phyloP scores from a whole-genome alignment of 1,140 invertebrate species.

The Diorhabda sublineata region DNA sequence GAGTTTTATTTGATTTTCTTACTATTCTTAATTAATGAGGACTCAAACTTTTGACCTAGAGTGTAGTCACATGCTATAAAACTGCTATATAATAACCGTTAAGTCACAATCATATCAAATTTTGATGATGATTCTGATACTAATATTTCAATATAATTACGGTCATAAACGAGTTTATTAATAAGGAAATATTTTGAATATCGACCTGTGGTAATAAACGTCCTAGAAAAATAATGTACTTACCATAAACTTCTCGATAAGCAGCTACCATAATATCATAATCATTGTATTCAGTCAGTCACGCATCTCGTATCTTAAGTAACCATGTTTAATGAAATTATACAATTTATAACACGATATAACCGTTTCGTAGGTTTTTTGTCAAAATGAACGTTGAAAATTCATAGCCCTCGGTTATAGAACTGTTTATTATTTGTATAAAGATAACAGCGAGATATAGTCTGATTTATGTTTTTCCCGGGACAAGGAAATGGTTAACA shows the following conservation, averaged over 20 bases:
- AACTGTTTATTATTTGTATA: constrained; percentile 43
- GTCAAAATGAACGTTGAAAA: constrained; percentile 28
- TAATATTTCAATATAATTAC: no score
- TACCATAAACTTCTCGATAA: constrained; percentile 1
- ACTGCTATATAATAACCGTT: no score
- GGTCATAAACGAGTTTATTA: no score
- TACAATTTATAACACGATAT: constrained; percentile 42
- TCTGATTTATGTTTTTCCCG: constrained; percentile 35
- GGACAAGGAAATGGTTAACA: constrained; percentile 18
- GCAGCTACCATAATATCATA: constrained; percentile 20
- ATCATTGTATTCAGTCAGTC: constrained; percentile 29
- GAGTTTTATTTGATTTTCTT: no score
- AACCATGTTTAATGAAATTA: constrained; percentile 41
- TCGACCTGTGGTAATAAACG: background rate
- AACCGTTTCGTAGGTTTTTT: constrained; percentile 33
- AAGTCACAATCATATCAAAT: no score
- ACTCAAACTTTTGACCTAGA: no score
- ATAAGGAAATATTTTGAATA: background rate
- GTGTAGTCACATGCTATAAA: no score
- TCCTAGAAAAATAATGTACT: background rate
- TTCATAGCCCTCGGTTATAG: constrained; percentile 36
- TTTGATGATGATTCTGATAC: no score
- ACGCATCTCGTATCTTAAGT: constrained; percentile 40
- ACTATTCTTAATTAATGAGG: no score
- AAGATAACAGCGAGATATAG: constrained; percentile 33